Base-by-base conservation (phyloP, 2,797 vertebrate genomes). In the Crocidura indochinensis region DNA sequence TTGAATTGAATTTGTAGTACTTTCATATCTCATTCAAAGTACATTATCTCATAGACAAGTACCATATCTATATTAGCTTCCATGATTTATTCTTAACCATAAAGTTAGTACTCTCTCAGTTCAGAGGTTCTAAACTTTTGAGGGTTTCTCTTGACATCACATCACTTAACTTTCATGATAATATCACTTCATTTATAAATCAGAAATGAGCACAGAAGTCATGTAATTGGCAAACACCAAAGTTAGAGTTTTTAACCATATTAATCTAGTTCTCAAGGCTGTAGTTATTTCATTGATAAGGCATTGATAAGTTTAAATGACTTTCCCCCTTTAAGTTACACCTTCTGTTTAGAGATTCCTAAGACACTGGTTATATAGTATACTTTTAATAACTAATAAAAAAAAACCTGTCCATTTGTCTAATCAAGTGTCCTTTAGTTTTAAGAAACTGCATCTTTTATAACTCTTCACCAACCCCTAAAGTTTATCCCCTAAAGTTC, bases 21-120 rank as follows among this genome's bases (percentile, higher is more conserved):
- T 77, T 90, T 72, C 15, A 86, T 1, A 65, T 80, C 46, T 83
- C 51, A 92, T 56, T 89, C 83, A 83, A 94, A 88, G 17, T 60
- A 8, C 38, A 56, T 2, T 49, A 19, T 44, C 3, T 19, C 11
- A 56, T 64, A 62, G 38, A 49, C 24, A 88, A 12, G 71, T 72
- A 19, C 56, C 56, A 73, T 53, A 69, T 7, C 7, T 29, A 22
- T 47, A 69, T 72, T 75, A 53, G 11, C 72, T 84, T 91, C 80
- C 24, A 51, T 51, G 77, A 69, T 91, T 91, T 20, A 76, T 68
- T 77, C 38, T 60, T 87, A 88, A 87, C 2, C 60, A 47, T 73
- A 15, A 89, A 71, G 14, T 91, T 64, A 56, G 8, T 72, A 80
- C 75, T 71, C 68, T 86, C 0, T 8, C 20, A 22, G 1, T 85